phyloP scores from a whole-genome alignment of 2,888 invertebrate species.

The Creontiades dilutus region DNA sequence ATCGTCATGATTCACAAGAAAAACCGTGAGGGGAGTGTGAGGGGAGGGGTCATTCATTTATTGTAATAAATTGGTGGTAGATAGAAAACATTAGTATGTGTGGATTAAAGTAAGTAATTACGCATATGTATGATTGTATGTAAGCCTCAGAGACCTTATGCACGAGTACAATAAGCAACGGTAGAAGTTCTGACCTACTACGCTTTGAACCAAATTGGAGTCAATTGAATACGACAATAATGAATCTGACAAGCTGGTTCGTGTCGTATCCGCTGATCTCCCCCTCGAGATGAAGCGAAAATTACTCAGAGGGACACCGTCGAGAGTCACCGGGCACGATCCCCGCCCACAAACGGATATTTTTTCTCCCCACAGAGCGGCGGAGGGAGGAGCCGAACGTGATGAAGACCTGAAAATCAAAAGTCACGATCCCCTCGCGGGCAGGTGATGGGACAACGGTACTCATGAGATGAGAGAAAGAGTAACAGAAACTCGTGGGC shows the following conservation, averaged over 20 bases:
- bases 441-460: conserved; percentile 51
- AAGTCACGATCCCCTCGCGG: conserved; percentile 52
- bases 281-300: not conserved
- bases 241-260: not conserved
- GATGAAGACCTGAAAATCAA: conserved; percentile 51
- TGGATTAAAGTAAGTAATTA: too few species aligned
- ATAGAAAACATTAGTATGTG: too few species aligned
- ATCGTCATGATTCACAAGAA: too few species aligned
- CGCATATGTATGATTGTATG: too few species aligned
- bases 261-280: not conserved
- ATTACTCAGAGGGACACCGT: not conserved
- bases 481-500: conserved; percentile 29
- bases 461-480: conserved; percentile 33
- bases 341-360: conserved; percentile 4
- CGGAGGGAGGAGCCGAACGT: not conserved
- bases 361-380: not conserved
- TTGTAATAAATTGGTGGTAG: too few species aligned
- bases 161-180: too few species aligned
- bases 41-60: too few species aligned
- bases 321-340: conserved; percentile 20
- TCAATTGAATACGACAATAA: not conserved
- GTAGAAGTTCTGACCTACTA: too few species aligned
- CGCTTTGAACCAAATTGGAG: too few species aligned
- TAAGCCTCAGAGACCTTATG: too few species aligned
- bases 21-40: too few species aligned